Conservation (phyloP, 2,888 invertebrate species). For the Epinotia nisella region DNA sequence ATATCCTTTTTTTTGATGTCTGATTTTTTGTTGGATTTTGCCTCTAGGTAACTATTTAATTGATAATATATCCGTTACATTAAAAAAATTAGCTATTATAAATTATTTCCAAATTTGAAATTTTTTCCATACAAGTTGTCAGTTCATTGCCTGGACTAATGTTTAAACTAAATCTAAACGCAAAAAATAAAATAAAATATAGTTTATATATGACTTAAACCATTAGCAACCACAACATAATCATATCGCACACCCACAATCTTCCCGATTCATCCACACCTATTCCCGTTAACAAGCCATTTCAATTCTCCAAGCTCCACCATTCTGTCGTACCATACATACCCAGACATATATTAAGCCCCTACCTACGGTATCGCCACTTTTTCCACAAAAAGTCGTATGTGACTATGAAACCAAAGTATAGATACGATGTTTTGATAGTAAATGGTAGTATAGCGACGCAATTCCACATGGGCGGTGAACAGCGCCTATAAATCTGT, state of each 20-base stretch:
- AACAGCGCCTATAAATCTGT: constrained; percentile 41
- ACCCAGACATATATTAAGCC: constrained; percentile 12
- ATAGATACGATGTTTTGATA: constrained; percentile 2
- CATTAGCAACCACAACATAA: not conserved
- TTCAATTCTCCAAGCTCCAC: constrained; percentile 28
- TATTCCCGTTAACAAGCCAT: constrained; percentile 34
- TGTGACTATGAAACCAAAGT: not conserved
- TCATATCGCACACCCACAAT: constrained; percentile 14
- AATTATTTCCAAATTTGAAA: no score
- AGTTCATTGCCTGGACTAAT: no score
- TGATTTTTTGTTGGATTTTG: no score
- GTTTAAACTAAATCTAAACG: no score
- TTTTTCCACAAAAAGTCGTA: not conserved
- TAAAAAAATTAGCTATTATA: no score
- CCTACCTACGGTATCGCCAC: not conserved
- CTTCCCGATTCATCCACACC: constrained; percentile 19
- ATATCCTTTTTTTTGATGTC: no score
- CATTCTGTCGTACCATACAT: constrained; percentile 26
- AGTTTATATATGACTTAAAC: no score
- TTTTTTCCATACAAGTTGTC: no score
- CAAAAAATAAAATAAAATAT: no score
- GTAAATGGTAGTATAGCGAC: not conserved
- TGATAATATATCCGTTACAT: no score
- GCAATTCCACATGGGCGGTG: constrained; percentile 40
- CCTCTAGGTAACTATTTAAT: no score